These are phyloP conservation scores for Tinamus guttatus DNA, from an alignment of 2,113 vertebrate species.

Conservation along the genomic window DNA sequence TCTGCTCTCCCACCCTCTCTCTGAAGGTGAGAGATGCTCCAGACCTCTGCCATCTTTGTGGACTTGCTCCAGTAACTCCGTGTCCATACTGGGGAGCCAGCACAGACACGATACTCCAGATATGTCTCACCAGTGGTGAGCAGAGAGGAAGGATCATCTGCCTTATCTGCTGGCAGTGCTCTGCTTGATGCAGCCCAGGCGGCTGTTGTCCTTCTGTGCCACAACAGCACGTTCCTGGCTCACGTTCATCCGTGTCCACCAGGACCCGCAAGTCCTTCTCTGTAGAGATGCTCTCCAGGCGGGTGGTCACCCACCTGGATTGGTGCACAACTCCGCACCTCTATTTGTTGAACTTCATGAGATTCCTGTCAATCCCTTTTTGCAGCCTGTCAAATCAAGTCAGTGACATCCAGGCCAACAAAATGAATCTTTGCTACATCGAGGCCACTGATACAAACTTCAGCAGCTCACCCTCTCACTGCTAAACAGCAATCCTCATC, in stretches of 20 bases:
- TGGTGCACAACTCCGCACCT: not conserved
- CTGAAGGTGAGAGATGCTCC: not conserved
- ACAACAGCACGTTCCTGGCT: not conserved
- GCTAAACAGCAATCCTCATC: not conserved
- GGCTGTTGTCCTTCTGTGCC: not conserved
- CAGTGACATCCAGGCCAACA: not conserved
- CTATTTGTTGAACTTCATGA: accelerated
- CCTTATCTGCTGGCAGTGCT: accelerated
- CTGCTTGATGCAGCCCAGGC: not conserved
- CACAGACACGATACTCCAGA: not conserved
- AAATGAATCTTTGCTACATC: not conserved
- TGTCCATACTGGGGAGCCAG: not conserved
- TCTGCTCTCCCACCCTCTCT: not conserved
- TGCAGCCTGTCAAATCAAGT: not conserved
- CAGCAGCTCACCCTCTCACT: not conserved
- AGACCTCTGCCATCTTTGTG: not conserved
- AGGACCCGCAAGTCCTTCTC: not conserved
- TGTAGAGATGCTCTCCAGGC: not conserved
- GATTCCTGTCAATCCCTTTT: not conserved
- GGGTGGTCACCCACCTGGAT: not conserved
- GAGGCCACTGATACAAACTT: not conserved
- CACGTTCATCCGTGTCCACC: not conserved
- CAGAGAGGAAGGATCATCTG: not conserved
- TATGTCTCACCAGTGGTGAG: not conserved
- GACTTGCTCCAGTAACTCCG: not conserved